Conservation (phyloP, 2,797 vertebrate species). For the Micropoecilia bifurca region DNA sequence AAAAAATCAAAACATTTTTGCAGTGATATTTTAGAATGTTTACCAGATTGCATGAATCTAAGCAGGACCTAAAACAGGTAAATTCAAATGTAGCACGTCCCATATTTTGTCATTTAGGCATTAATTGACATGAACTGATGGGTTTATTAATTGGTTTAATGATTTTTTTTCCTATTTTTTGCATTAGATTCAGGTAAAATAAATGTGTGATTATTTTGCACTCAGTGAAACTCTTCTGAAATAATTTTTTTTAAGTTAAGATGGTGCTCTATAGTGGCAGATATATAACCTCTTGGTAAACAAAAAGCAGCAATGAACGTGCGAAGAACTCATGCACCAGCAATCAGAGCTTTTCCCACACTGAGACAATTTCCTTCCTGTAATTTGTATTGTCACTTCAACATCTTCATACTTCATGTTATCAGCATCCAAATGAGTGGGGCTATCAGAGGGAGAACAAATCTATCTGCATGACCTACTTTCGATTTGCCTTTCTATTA, state of each 20-base stretch:
- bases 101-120: background rate
- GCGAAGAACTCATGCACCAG: background rate
- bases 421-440: conserved; percentile 12
- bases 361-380: conserved; percentile 57
- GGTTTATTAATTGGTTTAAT: background rate
- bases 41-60: background rate
- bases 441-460: background rate
- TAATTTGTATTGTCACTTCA: conserved; percentile 17
- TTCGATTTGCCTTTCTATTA: background rate
- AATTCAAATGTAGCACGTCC: background rate
- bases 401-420: conserved; percentile 12
- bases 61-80: background rate
- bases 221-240: background rate
- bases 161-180: background rate
- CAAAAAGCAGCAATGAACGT: background rate
- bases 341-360: conserved; percentile 54
- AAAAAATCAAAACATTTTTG: no score
- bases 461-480: background rate
- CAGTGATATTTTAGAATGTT: background rate
- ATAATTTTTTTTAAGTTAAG: background rate
- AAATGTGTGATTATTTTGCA: background rate
- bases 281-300: background rate
- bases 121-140: background rate
- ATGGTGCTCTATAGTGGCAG: background rate
- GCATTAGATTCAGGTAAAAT: background rate